Evolutionary conservation across 2,888 invertebrate genomes (phyloP), one percentile per base, ranked within the genome.

Genomic region (Esperia sulphurella): DNA sequence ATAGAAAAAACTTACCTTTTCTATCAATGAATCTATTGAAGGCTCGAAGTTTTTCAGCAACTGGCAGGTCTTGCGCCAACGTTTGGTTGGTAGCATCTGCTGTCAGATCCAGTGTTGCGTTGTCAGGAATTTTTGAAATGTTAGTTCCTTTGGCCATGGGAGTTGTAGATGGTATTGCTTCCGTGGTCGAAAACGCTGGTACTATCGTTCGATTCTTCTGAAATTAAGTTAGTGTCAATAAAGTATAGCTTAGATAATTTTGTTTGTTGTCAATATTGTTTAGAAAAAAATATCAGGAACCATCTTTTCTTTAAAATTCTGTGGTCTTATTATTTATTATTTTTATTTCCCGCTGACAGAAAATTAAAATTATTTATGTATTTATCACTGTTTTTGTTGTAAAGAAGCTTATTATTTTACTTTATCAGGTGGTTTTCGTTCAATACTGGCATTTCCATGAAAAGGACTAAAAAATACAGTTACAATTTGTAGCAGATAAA

Each of bases 1-100:
- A 21, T 21, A 21, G 21, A 21, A 21, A 5, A 21, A 21, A 21
- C 29, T 66, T 60, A 90, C 90, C 85, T 79, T 88, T 90, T 41
- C 89, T 77, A 50, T 86, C 88, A 41, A 74, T 68, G 48, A 79
- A 88, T 76, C 89, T 71, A 55, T 83, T 87, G 12, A 83, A 50
- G 0, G 85, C 77, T 28, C 90, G 70, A 10, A 90, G 61, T 50
- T 86, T 89, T 58, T 90, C 90, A 10, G 90, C 86, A 0, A 89
- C 76, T 0, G 90, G 90, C 5, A 86, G 52, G 46, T 88, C 87
- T 60, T 86, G 84, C 0, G 76, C 66, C 30, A 85, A 52, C 1
- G 83, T 85, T 58, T 82, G 80, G 52, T 88, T 89, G 9, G 78
- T 84, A 13, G 79, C 68, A 51, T 89, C 76, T 4, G 82, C 71